These are phyloP conservation scores for Stigmatopora nigra DNA, from an alignment of 2,113 vertebrate genomes.

Conservation along the genomic window DNA sequence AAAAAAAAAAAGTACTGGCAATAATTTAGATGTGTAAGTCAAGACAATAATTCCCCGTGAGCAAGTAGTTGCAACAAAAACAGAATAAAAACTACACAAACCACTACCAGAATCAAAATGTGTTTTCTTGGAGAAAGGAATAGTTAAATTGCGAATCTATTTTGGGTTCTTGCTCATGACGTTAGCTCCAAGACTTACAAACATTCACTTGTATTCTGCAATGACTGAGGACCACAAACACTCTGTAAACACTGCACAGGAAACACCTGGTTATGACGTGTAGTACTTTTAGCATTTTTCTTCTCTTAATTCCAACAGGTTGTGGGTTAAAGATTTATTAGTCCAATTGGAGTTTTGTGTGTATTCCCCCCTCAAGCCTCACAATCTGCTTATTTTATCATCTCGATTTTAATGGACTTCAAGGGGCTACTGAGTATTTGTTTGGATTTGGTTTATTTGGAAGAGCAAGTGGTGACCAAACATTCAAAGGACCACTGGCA, in stretches of 20 bases:
- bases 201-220: background rate
- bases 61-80: background rate
- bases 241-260: background rate
- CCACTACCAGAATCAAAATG: background rate
- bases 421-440: constrained; percentile 1
- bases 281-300: background rate
- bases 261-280: background rate
- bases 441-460: background rate
- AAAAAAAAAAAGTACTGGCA: background rate
- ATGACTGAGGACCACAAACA: background rate
- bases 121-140: too few species aligned
- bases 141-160: background rate
- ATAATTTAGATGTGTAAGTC: background rate
- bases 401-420: constrained; percentile 1
- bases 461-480: background rate
- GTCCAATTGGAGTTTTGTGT: background rate
- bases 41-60: background rate
- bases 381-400: background rate
- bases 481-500: background rate
- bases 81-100: background rate
- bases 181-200: background rate
- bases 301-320: background rate
- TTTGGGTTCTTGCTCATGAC: background rate
- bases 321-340: constrained; percentile 1
- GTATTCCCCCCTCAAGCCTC: background rate